These are phyloP conservation scores for Etheostoma spectabile DNA, from an alignment of 2,113 vertebrate species.

Conservation along the genomic window DNA sequence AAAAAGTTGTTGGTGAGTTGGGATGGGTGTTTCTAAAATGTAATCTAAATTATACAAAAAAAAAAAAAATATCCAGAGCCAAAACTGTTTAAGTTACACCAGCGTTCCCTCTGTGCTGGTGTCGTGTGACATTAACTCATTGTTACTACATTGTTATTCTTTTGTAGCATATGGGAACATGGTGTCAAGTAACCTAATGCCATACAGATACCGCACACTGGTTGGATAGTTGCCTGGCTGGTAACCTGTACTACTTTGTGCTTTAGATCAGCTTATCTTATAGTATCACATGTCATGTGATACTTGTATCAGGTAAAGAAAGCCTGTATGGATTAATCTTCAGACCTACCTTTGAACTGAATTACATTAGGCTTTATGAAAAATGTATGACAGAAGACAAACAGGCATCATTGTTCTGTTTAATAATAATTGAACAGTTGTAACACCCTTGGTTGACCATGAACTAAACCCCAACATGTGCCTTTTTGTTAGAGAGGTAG, in stretches of 20 bases:
- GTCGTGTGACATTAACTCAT: neutral
- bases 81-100: neutral
- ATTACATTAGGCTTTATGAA: neutral
- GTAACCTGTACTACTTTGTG: neutral
- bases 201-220: neutral
- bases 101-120: neutral
- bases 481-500: neutral
- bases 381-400: neutral
- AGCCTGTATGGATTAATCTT: too few relatives aligned
- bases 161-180: slow-evolving; percentile 3
- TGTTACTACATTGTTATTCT: neutral
- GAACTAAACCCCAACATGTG: neutral
- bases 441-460: neutral
- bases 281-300: neutral
- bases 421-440: neutral
- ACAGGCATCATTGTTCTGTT: neutral
- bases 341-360: neutral
- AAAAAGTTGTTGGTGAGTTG: too few relatives aligned
- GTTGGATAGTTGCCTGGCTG: neutral
- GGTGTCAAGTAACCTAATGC: slow-evolving; percentile 14
- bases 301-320: neutral
- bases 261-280: slow-evolving; percentile 18
- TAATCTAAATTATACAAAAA: neutral
- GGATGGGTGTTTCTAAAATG: neutral
- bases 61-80: neutral